Percentiles rank a stretch among this genome's conserved stretches.
Evolutionary conservation across 2,113 vertebrate genomes (phyloP).

Genomic region (Pseudorectes ferrugineus): DNA sequence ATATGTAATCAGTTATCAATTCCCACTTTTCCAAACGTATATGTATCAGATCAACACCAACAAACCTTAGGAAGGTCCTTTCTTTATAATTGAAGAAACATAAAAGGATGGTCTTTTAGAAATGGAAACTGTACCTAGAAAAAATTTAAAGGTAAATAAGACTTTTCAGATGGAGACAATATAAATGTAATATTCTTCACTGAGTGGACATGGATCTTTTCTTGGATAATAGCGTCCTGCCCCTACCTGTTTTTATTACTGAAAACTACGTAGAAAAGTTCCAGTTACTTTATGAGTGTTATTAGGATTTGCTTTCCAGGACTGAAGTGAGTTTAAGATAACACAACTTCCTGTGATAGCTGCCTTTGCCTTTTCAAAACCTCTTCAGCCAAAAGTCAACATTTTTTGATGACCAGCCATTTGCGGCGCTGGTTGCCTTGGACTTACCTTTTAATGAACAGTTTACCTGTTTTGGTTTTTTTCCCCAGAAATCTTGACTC

Average conservation of each 20-base stretch:
- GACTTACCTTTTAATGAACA: not conserved
- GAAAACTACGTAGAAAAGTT: not conserved
- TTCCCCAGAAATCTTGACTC: not conserved
- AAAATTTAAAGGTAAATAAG: not conserved
- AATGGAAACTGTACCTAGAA: not conserved
- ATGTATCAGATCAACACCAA: not conserved
- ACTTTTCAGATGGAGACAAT: not conserved
- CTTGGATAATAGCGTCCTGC: not conserved
- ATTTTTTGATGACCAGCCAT: not conserved
- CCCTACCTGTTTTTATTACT: not conserved
- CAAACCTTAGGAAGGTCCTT: not conserved
- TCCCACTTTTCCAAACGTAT: not conserved
- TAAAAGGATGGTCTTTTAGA: not conserved
- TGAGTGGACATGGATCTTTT: not conserved
- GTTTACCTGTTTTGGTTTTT: not conserved
- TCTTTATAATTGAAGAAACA: not conserved
- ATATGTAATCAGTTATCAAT: not conserved
- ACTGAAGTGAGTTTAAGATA: not conserved
- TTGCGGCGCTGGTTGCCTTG: not conserved
- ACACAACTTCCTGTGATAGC: not conserved
- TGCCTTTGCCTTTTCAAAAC: not conserved
- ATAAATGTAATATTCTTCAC: not conserved
- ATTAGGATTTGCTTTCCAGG: not conserved
- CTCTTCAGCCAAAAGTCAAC: not conserved
- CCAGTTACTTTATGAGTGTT: not conserved